Conservation (phyloP, 2,888 invertebrate genomes). For the Pimpla rufipes region DNA sequence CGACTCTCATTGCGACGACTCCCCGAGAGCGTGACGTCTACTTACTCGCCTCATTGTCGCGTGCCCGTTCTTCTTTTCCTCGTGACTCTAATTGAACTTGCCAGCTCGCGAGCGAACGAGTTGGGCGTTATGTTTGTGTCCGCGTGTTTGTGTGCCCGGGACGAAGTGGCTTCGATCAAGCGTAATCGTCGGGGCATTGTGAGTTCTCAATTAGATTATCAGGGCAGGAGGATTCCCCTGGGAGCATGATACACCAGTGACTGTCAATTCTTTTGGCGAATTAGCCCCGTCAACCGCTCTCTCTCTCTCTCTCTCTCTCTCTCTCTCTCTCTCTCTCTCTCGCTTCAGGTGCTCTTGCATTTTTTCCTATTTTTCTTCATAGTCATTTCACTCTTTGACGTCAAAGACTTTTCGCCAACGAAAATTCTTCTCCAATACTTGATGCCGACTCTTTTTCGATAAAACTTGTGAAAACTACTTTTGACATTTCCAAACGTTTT, state of each 20-base stretch:
- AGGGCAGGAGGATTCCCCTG: slow-evolving; percentile 57
- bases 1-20: not conserved
- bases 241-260: slow-evolving; percentile 37
- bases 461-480: not conserved
- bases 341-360: too few species aligned
- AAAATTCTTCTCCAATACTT: not conserved
- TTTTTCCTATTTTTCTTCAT: too few species aligned
- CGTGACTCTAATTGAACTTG: slow-evolving; percentile 52
- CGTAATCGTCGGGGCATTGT: slow-evolving; percentile 81
- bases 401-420: not conserved
- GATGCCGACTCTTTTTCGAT: not conserved
- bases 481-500: not conserved
- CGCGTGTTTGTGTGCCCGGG: slow-evolving; percentile 1
- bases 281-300: slow-evolving; percentile 2
- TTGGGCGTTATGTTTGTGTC: slow-evolving; percentile 9
- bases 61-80: slow-evolving; percentile 48
- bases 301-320: too few species aligned
- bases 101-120: slow-evolving; percentile 23
- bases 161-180: slow-evolving; percentile 61
- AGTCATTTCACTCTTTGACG: too few species aligned
- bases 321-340: too few species aligned
- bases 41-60: slow-evolving; percentile 54
- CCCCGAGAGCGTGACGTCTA: slow-evolving; percentile 41
- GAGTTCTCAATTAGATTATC: slow-evolving; percentile 78
- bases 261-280: slow-evolving; percentile 31